Evolutionary conservation across 2,113 vertebrate species (phyloP), one percentile per base, ranked within the genome.

Genomic region (Turnix velox): DNA sequence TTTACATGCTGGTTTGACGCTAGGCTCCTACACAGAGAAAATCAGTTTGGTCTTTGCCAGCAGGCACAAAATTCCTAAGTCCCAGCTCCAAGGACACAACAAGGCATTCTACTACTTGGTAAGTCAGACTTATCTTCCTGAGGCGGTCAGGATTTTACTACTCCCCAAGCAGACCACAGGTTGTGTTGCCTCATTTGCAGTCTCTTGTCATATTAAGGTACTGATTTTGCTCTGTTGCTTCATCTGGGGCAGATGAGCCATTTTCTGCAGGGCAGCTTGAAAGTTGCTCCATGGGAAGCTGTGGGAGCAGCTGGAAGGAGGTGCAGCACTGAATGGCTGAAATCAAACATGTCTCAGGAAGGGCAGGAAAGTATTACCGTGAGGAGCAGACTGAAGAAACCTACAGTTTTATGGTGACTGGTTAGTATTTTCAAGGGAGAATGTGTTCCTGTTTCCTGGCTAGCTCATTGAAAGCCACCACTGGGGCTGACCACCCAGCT

Each of bases 61-160:
- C 91, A 93, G 93, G 77, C 77, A 92, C 65, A 75, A 43, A 87
- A 82, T 94, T 94, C 84, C 63, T 63, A 49, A 30, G 27, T 61
- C 42, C 45, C 33, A 45, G 61, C 66, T 95, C 37, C 49, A 62
- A 92, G 85, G 87, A 83, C 81, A 72, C 23, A 58, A 72, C 23
- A 58, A 91, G 69, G 20, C 10, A 17, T 45, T 90, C 45, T n/a
- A 37, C 31, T 23, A 33, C 58, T 48, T 54, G n/a, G 58, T 48
- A 79, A 75, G 37, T 84, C 78, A 90, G 71, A 69, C 35, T 87
- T 84, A 63, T 68, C 66, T 57, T 94, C 87, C 90, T 0, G 2
- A 52, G 71, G 77, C 7, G 0, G 27, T 85, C 37, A 31, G 58
- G 49, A 31, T 76, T 89, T n/a, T n/a, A n/a, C n/a, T 49, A n/a